Percentiles rank a stretch among this genome's conserved stretches.
These are phyloP conservation scores for Antechinus stuartii DNA, from an alignment of 2,113 vertebrate species.

Conservation along the genomic window DNA sequence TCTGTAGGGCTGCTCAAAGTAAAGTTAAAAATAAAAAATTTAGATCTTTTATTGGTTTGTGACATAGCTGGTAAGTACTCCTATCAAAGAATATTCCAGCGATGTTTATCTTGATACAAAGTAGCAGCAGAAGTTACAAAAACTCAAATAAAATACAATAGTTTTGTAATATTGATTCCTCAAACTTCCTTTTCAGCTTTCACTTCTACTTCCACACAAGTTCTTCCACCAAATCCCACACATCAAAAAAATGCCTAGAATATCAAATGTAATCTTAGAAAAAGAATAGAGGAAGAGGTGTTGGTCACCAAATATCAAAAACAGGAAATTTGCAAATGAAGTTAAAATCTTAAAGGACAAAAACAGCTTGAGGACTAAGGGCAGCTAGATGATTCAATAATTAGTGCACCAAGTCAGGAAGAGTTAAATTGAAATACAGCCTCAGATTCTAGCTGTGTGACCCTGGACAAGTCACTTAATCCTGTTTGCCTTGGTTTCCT, in stretches of 20 bases:
- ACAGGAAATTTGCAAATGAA: background rate
- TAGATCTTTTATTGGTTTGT: background rate
- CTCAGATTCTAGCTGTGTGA: background rate
- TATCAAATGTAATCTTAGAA: background rate
- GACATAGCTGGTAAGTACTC: background rate
- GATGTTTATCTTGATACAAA: background rate
- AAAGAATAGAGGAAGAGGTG: background rate
- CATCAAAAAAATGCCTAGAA: background rate
- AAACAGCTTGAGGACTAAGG: background rate
- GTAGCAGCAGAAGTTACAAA: background rate
- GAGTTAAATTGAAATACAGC: background rate
- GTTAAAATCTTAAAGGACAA: background rate
- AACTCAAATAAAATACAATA: background rate
- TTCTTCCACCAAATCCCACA: background rate
- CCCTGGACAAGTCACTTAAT: background rate
- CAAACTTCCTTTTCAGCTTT: background rate
- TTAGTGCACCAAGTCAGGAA: background rate
- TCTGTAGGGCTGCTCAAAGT: background rate
- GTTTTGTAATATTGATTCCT: background rate
- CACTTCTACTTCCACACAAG: background rate
- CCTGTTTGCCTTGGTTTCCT: background rate
- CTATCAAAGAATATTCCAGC: background rate
- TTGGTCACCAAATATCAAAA: background rate
- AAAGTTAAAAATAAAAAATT: background rate
- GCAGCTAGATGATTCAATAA: background rate